Evolutionary conservation across 2,113 vertebrate genomes (phyloP), one percentile per base, ranked within the genome.

Genomic region (Papio anubis): DNA sequence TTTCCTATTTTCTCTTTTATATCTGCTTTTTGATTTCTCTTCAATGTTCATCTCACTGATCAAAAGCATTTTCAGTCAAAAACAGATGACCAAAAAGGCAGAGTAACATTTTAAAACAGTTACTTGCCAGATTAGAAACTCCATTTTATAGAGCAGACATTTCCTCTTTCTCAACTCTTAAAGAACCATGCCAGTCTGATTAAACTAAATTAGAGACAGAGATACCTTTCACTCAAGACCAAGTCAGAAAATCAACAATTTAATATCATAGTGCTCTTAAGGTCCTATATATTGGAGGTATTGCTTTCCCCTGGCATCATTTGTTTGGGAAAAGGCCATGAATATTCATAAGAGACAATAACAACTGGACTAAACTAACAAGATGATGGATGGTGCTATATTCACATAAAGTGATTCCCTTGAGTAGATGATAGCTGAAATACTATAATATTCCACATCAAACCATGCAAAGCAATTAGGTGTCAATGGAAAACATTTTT

Each of bases 401-500:
- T 1, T 16, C 16, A 11, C 25, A 68, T 14, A 50, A 43, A 66
- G 9, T 52, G 40, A 76, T 45, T 72, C 13, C 10, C n/a, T 43
- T 78, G 78, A 59, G 30, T 6, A 89, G 30, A 59, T 64, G 84
- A 79, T 30, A 45, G 23, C 25, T 55, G 50, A 45, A 23, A 66
- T 64, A 17, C 23, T 73, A 23, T 25, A 32, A 4, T 64, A 83
- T 48, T 61, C 52, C 70, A 32, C 6, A 35, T 92, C 9, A 50
- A 10, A 64, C 11, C 20, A 25, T 45, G 18, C 4, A 43, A 82
- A 16, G 14, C 43, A 70, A 87, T 79, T 86, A 86, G 13, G 5
- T 40, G 16, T 91, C 57, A 93, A n/a, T 76, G 57, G n/a, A 68
- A 88, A 88, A 87, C 30, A 23, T 90, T 89, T 93, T 89, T 43